Percentiles rank a stretch among this genome's conserved stretches.
Evolutionary conservation across 30 jellyfish, hydroid and myxozoan genomes (phyloP).

Genomic region (Hydractinia echinata): DNA sequence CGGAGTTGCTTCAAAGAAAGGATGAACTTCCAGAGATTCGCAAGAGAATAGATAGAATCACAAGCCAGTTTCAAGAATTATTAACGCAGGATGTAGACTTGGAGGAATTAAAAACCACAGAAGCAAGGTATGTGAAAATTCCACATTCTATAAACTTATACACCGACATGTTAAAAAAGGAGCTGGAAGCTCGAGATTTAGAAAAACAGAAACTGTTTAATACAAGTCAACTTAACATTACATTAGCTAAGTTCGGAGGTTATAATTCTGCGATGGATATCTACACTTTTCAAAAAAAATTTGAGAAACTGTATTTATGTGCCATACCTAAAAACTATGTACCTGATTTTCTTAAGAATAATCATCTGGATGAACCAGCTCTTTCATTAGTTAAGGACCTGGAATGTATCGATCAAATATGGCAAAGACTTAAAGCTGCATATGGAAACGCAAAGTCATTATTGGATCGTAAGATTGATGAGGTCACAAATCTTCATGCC

Average conservation of each 20-base stretch:
- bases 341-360: too few relatives aligned
- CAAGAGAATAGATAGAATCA: conserved; percentile 3
- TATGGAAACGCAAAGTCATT: too few relatives aligned
- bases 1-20: not conserved
- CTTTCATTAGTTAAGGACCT: too few relatives aligned
- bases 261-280: not conserved
- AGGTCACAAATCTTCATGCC: too few relatives aligned
- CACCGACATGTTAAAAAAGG: conserved; percentile 6
- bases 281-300: not conserved
- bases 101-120: not conserved
- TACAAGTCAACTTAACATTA: not conserved
- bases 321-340: not conserved
- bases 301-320: conserved; percentile 3
- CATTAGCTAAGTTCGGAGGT: not conserved
- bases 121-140: not conserved
- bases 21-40: not conserved
- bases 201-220: not conserved
- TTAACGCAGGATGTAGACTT: too few relatives aligned
- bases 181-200: not conserved
- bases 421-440: too few relatives aligned
- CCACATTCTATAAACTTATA: not conserved
- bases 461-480: too few relatives aligned
- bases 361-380: too few relatives aligned
- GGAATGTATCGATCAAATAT: too few relatives aligned
- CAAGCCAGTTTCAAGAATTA: conserved; percentile 1